Evolutionary conservation across 2,113 vertebrate species (phyloP).

Genomic region (Camelus dromedarius): DNA sequence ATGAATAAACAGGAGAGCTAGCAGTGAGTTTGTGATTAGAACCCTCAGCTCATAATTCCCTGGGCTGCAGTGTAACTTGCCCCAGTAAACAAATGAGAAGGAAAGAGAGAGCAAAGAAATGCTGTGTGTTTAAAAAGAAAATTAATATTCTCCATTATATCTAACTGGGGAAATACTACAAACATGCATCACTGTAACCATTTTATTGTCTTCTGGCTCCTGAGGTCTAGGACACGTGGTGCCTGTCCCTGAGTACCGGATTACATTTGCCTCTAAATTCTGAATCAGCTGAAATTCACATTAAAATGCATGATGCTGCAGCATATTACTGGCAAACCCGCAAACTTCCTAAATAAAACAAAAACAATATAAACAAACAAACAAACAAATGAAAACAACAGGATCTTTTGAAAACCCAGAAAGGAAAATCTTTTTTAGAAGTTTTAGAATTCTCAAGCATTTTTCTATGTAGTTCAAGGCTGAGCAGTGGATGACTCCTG

Average conservation of each 20-base stretch:
- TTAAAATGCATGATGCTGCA: constrained; percentile 78
- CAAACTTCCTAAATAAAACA: constrained; percentile 62
- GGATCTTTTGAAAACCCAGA: constrained; percentile 25
- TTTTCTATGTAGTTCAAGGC: background rate
- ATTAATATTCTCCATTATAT: constrained; percentile 65
- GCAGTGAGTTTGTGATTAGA: background rate
- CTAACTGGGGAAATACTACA: constrained; percentile 63
- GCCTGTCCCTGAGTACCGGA: constrained; percentile 65
- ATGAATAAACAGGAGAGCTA: background rate
- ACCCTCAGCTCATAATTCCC: background rate
- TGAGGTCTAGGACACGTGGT: constrained; percentile 77
- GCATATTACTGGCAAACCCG: constrained; percentile 66
- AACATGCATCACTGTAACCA: constrained; percentile 69
- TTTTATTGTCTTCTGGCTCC: constrained; percentile 80
- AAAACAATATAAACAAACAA: constrained; percentile 4
- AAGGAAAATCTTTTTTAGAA: constrained; percentile 34
- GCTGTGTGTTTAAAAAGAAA: constrained; percentile 55
- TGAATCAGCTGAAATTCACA: constrained; percentile 82
- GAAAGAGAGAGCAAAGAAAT: background rate
- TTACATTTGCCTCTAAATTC: constrained; percentile 76
- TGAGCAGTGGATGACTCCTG: background rate
- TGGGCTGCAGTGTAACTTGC: background rate
- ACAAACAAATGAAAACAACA: background rate
- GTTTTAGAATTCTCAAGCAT: background rate
- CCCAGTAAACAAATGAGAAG: background rate